phyloP scores from a whole-genome alignment of 2,797 vertebrate genomes.

The Pelobates cultripes region DNA sequence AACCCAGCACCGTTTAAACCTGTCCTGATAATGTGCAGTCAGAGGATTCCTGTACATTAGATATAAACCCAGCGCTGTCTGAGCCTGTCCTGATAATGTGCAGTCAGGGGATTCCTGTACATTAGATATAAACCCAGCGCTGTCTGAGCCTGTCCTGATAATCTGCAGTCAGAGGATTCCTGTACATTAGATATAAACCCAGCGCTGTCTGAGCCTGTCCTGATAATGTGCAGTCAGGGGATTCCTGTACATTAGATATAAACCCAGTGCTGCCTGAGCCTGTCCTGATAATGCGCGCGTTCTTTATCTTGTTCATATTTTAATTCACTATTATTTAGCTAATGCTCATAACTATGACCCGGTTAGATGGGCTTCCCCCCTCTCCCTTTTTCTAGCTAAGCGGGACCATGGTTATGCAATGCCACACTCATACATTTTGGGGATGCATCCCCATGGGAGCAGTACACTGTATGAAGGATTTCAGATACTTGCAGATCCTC shows the following conservation, averaged over 20 bases:
- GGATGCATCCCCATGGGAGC: no score
- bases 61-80: background rate
- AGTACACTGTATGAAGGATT: no score
- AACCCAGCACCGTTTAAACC: background rate
- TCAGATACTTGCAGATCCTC: no score
- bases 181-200: slow-evolving; percentile 6
- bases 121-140: background rate
- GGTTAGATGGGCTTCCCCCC: no score
- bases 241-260: background rate
- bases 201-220: background rate
- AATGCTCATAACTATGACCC: no score
- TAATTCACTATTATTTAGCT: no score
- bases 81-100: background rate
- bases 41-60: background rate
- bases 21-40: background rate
- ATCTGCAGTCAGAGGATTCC: background rate
- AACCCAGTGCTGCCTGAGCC: background rate
- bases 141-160: background rate
- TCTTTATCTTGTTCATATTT: no score
- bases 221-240: background rate
- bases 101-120: no score
- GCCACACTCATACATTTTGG: no score
- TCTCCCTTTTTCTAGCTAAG: no score
- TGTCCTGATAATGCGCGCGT: background rate
- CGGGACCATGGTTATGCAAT: no score